A percentile compares a stretch with the other conserved stretches of the same genome.
Evolutionary conservation across 92 coral and sea anemone genomes (phyloP).

Genomic region (Galaxea fascicularis): DNA sequence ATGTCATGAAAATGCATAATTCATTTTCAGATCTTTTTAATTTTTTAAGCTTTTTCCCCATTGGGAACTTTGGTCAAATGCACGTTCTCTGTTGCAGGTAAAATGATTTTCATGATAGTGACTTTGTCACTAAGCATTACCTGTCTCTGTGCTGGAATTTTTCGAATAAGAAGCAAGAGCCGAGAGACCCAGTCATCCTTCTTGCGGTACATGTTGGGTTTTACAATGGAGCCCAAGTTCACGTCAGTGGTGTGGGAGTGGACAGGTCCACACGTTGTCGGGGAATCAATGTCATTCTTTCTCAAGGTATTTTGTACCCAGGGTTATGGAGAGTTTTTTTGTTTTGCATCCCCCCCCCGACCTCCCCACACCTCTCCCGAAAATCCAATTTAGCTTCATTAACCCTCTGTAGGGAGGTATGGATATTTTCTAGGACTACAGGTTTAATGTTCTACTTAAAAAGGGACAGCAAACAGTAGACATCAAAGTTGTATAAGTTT

Average conservation of each 20-base stretch:
- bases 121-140: slow-evolving; percentile 1
- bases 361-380: too few relatives aligned
- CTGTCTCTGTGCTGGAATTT: slow-evolving; percentile 22
- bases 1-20: too few relatives aligned
- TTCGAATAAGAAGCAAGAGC: slow-evolving; percentile 31
- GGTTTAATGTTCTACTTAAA: neutral
- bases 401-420: too few relatives aligned
- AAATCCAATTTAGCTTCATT: too few relatives aligned
- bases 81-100: slow-evolving; percentile 20
- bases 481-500: too few relatives aligned
- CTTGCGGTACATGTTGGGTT: slow-evolving; percentile 68
- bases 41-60: too few relatives aligned
- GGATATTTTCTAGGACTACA: too few relatives aligned
- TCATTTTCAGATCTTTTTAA: too few relatives aligned
- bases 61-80: neutral
- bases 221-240: slow-evolving; percentile 71
- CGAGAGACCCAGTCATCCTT: slow-evolving; percentile 66
- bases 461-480: neutral
- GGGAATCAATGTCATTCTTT: slow-evolving; percentile 83
- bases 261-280: slow-evolving; percentile 83
- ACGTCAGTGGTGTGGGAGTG: slow-evolving; percentile 82
- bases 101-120: slow-evolving; percentile 11
- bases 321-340: too few relatives aligned
- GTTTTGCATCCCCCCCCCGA: too few relatives aligned
- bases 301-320: slow-evolving; percentile 80